Evolutionary conservation across 2,113 vertebrate genomes (phyloP).

Genomic region (Lasiurus borealis): DNA sequence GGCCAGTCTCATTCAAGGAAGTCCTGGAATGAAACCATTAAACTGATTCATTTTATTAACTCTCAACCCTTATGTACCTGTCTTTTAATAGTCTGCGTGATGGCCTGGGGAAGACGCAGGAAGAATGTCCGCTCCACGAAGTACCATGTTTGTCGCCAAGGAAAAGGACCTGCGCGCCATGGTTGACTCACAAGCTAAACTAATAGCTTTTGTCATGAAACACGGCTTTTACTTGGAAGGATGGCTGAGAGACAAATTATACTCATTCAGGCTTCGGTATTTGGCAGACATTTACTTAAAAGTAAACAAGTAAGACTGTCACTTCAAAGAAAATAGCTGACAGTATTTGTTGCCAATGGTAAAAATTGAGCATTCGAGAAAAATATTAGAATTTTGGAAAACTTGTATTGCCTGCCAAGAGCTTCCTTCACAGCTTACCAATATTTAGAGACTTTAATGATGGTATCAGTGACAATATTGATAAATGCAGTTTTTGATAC

Average conservation of each 20-base stretch:
- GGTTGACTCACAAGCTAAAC: slow-evolving; percentile 39
- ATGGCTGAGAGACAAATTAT: not conserved
- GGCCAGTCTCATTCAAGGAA: not conserved
- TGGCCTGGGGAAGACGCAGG: not conserved
- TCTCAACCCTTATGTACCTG: not conserved
- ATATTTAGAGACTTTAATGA: not conserved
- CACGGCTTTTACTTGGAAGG: not conserved
- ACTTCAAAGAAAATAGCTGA: slow-evolving; percentile 29
- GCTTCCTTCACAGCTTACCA: not conserved
- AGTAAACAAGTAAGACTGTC: not conserved
- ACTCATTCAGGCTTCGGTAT: not conserved
- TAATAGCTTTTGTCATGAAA: not conserved
- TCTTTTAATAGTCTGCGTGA: no score
- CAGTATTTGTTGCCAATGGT: not conserved
- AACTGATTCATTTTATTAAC: not conserved
- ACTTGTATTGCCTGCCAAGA: not conserved
- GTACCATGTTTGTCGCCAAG: not conserved
- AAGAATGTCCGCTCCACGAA: not conserved
- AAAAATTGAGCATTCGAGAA: slow-evolving; percentile 10
- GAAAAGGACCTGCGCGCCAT: not conserved
- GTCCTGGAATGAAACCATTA: not conserved
- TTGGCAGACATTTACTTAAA: not conserved
- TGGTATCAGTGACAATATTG: not conserved
- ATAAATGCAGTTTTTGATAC: slow-evolving; percentile 9
- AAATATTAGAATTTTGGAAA: slow-evolving; percentile 42